Evolutionary conservation across 2,113 vertebrate species (phyloP).

Genomic region (Tenebrosternarchus preto): DNA sequence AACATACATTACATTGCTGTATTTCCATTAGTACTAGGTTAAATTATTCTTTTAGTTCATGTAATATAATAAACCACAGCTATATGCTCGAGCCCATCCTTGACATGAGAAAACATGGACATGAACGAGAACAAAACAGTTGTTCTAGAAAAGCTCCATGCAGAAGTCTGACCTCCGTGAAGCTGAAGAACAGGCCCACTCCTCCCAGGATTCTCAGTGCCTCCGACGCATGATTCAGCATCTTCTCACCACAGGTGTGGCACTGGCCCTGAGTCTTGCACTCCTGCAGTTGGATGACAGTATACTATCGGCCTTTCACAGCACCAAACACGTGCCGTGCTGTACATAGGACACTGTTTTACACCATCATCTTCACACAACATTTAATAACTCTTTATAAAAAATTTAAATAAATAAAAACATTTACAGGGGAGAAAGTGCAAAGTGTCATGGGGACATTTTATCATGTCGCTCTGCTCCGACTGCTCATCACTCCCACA

Average conservation of each 20-base stretch:
- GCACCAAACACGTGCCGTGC: no score
- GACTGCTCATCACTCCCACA: slow-evolving; percentile 36
- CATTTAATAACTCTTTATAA: no score
- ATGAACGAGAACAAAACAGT: not conserved
- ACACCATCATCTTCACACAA: no score
- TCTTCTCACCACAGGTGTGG: slow-evolving; percentile 77
- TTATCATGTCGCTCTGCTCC: no score
- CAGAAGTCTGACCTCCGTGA: slow-evolving; percentile 81
- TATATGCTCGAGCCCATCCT: no score
- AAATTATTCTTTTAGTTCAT: not conserved
- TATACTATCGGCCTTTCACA: not conserved
- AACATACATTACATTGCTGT: no score
- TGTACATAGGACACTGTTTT: no score
- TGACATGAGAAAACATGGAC: no score
- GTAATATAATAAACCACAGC: no score
- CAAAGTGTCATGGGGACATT: no score
- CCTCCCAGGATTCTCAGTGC: slow-evolving; percentile 89
- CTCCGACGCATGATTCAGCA: slow-evolving; percentile 83
- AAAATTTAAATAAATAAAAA: no score
- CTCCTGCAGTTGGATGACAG: slow-evolving; percentile 51
- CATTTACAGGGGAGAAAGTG: no score
- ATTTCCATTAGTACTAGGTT: not conserved
- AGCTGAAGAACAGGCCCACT: slow-evolving; percentile 93
- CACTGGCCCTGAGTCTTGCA: slow-evolving; percentile 67
- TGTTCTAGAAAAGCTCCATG: not conserved